A percentile compares a stretch with the other conserved stretches of the same genome.
These are phyloP conservation scores for Eilema depressum DNA, from an alignment of 2,888 invertebrate species.

Conservation along the genomic window DNA sequence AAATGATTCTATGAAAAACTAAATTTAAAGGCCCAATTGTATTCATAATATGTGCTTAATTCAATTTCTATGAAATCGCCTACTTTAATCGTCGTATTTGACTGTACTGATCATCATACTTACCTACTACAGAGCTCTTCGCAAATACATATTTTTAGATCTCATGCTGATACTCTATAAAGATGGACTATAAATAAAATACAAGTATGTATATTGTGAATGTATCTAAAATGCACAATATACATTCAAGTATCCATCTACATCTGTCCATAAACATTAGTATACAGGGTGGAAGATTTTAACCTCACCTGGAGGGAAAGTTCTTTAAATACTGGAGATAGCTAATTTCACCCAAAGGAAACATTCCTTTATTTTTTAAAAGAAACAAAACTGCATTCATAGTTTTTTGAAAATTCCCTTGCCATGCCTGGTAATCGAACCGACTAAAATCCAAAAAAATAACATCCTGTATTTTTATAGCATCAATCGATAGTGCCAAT, in stretches of 20 bases:
- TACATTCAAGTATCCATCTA: not conserved
- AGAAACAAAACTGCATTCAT: too few species aligned
- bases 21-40: not conserved
- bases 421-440: too few species aligned
- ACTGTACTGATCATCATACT: not conserved
- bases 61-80: not conserved
- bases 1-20: not conserved
- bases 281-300: too few species aligned
- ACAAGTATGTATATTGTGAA: not conserved
- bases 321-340: too few species aligned
- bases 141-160: not conserved
- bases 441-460: too few species aligned
- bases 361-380: too few species aligned
- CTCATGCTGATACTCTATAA: not conserved
- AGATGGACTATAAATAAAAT: not conserved
- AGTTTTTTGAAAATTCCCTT: too few species aligned
- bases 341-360: too few species aligned
- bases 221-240: not conserved
- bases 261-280: conserved; percentile 1
- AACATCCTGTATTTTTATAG: too few species aligned
- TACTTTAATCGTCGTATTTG: not conserved
- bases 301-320: too few species aligned
- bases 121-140: not conserved
- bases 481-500: too few species aligned
- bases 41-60: not conserved